Conservation (phyloP, 2,888 invertebrate species). For the Sceliomorpha sp. region DNA sequence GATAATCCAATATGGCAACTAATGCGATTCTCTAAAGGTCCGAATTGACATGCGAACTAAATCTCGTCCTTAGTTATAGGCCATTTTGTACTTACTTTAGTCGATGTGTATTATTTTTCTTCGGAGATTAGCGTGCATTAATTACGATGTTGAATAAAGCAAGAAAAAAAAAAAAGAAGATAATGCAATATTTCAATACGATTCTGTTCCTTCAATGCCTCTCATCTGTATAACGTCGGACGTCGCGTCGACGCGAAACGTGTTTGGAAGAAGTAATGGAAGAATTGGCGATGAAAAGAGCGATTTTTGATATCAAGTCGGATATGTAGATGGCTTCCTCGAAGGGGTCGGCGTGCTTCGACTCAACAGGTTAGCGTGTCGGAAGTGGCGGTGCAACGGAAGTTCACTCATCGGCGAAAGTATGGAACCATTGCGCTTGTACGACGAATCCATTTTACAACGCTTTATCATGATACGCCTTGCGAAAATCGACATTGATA, state of each 20-base stretch:
- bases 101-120: slow-evolving; percentile 53
- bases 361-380: slow-evolving; percentile 78
- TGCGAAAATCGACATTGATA: slow-evolving; percentile 41
- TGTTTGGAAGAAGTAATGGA: too few relatives aligned
- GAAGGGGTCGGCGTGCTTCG: slow-evolving; percentile 1
- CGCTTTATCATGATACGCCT: slow-evolving; percentile 35
- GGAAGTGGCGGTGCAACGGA: slow-evolving; percentile 70
- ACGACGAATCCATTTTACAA: slow-evolving; percentile 41
- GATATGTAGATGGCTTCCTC: slow-evolving; percentile 29
- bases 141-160: slow-evolving; percentile 47
- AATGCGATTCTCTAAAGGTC: too few relatives aligned
- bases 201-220: too few relatives aligned
- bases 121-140: slow-evolving; percentile 39
- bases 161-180: slow-evolving; percentile 20
- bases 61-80: slow-evolving; percentile 63
- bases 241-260: too few relatives aligned
- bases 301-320: slow-evolving; percentile 29
- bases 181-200: too few relatives aligned
- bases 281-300: slow-evolving; percentile 33
- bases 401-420: slow-evolving; percentile 68
- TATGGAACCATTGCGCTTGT: slow-evolving; percentile 47
- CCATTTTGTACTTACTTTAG: slow-evolving; percentile 76
- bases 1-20: too few relatives aligned
- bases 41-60: too few relatives aligned
- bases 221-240: too few relatives aligned